Evolutionary conservation across 2,113 vertebrate species (phyloP), one percentile per base, ranked within the genome.

Genomic region (Syrrhaptes paradoxus): DNA sequence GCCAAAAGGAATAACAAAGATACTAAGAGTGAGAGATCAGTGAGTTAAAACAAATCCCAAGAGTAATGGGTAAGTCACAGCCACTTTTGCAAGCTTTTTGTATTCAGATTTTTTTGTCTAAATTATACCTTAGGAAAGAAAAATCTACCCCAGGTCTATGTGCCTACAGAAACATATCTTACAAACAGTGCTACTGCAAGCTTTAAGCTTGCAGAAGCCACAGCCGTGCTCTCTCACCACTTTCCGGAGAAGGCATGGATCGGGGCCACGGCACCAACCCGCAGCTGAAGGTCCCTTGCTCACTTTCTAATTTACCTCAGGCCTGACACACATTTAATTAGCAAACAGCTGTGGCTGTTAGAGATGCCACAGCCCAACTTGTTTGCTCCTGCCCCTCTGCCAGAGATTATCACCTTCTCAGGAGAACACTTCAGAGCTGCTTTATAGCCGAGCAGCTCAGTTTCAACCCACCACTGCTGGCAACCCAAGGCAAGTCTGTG

Each of bases 401-500:
- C 66, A 65, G 58, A 59, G 61, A 26, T 70, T 61, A 73, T 28
- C 34, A 14, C 12, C 81, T 52, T 38, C 73, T 31, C 74, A 19
- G 48, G 16, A 78, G 70, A 81, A 46, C 0, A 1, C 34, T 71
- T 59, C 61, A 31, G 70, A 81, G 34, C 38, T 91, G 57, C 52
- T 87, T n/a, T 59, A 6, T 17, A 51, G 57, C 9, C 1, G 2
- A 88, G 54, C 43, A 7, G 14, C 43, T 74, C 32, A 32, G 21
- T n/a, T 62, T 68, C 59, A 82, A 75, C n/a, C 49, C 38, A 13
- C 22, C 13, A 4, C 32, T 57, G 2, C 28, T 7, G 25, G 26
- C 43, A 9, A 0, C 1, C 0, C 0, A 1, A 58, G 24, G 59
- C 3, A 19, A 65, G 59, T 2, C 55, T 29, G 32, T 0, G 2